Base-by-base conservation (phyloP, 92 coral and sea anemone genomes). In the Chrysogorgia sp. region DNA sequence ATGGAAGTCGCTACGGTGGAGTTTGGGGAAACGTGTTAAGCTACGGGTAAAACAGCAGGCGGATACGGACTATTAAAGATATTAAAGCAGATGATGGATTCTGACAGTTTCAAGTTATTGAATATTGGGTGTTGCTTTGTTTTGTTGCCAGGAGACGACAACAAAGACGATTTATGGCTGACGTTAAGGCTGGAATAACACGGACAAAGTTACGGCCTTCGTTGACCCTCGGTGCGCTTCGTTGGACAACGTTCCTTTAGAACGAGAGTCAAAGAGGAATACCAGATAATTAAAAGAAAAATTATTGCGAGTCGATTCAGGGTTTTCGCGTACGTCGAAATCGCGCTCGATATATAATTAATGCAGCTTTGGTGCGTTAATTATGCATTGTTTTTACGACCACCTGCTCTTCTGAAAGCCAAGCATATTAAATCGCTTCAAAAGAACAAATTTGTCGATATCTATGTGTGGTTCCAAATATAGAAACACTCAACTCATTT, bases 111-210 rank as follows among this genome's bases (percentile, higher is more conserved):
- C 48, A 50, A 71, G 63, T 50, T 71, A 71, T 72, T 72, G 65
- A 72, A 52, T 19, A 35, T 57, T 19, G 79, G 79, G 79, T 72
- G 79, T 72, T 72, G 48, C 79, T 72, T 72, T 72, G 79, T 72
- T 72, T 72, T 45, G 79, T 72, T 72, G 79, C 66, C 34, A 20
- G 64, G 79, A 53, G 23, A 72, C 79, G 20, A 72, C 12, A 53
- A 72, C 79, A 72, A 72, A 72, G 66, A 37, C 29, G 62, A 45
- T 31, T 37, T 40, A 48, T 49, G 62, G 21, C 49, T 53, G 65
- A 72, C 79, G 79, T 72, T 65, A 72, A 34, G 65, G 48, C 23
- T 30, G 5, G 79, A 50, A 52, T 48, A 72, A 53, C 28, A 48
- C 35, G 24, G 19, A 14, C 25, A 26, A 2, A 19, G 26, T 35